Conservation (phyloP, 2,888 invertebrate genomes). For the Leptodirus hochenwartii region DNA sequence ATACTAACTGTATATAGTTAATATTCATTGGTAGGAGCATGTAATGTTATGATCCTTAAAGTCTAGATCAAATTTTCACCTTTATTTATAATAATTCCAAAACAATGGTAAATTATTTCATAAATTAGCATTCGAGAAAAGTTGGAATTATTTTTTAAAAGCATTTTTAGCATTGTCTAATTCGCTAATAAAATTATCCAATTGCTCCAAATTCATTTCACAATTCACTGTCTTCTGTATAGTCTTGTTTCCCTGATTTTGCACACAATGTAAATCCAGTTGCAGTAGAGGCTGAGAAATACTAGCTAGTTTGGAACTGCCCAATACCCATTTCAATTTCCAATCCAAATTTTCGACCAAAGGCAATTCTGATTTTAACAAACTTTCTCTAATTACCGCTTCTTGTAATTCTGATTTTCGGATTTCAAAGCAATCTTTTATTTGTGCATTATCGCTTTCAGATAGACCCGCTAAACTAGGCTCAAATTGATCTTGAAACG, state of each 20-base stretch:
- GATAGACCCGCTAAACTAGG: constrained; percentile 12
- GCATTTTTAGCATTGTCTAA: constrained; percentile 7
- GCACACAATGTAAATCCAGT: constrained; percentile 25
- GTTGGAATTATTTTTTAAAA: constrained; percentile 3
- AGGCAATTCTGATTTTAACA: constrained; percentile 21
- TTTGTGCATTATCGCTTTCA: constrained; percentile 13
- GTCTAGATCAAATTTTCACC: no score
- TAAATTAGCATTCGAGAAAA: neutral
- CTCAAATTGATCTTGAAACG: constrained; percentile 14
- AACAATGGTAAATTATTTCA: no score
- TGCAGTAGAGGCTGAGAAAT: constrained; percentile 30
- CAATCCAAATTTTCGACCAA: constrained; percentile 32
- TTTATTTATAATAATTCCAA: no score
- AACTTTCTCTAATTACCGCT: constrained; percentile 17
- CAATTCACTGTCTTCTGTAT: constrained; percentile 18
- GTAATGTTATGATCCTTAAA: no score
- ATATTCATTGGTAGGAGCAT: no score
- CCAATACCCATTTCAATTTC: constrained; percentile 34
- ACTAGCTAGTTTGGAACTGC: constrained; percentile 30
- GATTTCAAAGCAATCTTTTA: constrained; percentile 20
- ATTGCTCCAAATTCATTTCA: constrained; percentile 22
- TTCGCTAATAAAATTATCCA: constrained; percentile 15
- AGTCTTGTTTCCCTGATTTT: constrained; percentile 11
- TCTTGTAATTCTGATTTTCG: constrained; percentile 21
- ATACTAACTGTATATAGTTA: no score